A percentile compares a stretch with the other conserved stretches of the same genome.
Evolutionary conservation across 35 echinoderm and acorn worm species (phyloP).

Genomic region (Ophiothrix spiculata): DNA sequence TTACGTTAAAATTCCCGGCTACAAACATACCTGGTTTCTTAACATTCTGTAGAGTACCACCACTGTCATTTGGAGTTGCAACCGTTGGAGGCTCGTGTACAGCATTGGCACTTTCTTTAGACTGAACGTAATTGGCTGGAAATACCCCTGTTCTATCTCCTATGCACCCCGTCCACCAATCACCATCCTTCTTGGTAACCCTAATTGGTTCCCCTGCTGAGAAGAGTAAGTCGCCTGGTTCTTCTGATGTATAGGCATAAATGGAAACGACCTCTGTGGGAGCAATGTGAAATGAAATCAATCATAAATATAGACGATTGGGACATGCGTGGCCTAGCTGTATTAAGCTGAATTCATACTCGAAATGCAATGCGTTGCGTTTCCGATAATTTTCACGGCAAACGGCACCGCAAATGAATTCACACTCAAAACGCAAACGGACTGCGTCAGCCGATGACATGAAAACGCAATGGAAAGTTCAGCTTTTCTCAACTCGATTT

Average conservation of each 20-base stretch:
- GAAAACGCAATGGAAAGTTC: no score
- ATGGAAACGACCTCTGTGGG: slow-evolving; percentile 58
- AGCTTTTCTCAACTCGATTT: no score
- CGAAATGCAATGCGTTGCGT: no score
- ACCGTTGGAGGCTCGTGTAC: not conserved
- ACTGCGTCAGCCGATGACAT: no score
- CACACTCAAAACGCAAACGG: no score
- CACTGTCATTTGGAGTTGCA: slow-evolving; percentile 1
- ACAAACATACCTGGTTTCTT: slow-evolving; percentile 10
- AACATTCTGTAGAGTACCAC: not conserved
- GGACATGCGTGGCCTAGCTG: no score
- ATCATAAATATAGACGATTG: no score
- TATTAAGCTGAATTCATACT: no score
- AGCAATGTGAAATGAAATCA: no score
- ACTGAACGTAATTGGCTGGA: slow-evolving; percentile 79
- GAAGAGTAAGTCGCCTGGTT: slow-evolving; percentile 72
- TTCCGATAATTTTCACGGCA: no score
- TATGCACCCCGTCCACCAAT: slow-evolving; percentile 90
- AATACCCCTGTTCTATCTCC: slow-evolving; percentile 76
- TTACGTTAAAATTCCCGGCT: no score
- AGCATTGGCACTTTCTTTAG: slow-evolving; percentile 10
- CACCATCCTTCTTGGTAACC: slow-evolving; percentile 81
- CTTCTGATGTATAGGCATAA: slow-evolving; percentile 70
- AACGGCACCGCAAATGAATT: no score
- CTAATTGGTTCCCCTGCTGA: slow-evolving; percentile 60